phyloP scores from a whole-genome alignment of 2,888 invertebrate species.

The Ceramica pisi region DNA sequence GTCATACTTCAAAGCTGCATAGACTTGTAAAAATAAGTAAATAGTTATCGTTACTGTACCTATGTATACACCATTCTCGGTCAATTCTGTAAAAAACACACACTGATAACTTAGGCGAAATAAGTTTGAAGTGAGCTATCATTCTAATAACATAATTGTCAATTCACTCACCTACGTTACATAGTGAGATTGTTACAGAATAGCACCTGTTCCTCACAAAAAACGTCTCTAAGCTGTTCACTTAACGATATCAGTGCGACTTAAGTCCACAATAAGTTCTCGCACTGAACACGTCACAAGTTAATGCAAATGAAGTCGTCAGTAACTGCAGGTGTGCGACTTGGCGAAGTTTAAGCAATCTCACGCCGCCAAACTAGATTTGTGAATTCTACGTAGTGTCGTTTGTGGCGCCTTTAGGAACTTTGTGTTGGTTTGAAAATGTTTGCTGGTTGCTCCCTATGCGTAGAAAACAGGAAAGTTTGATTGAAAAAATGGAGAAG shows the following conservation, averaged over 20 bases:
- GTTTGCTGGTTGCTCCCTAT: slow-evolving; percentile 7
- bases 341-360: slow-evolving; percentile 65
- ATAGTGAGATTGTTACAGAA: no score
- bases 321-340: slow-evolving; percentile 73
- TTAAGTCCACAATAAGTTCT: slow-evolving; percentile 58
- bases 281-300: slow-evolving; percentile 64
- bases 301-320: slow-evolving; percentile 77
- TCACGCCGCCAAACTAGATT: slow-evolving; percentile 65
- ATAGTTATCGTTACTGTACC: no score
- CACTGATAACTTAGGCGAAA: no score
- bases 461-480: neutral
- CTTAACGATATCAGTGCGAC: slow-evolving; percentile 29
- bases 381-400: slow-evolving; percentile 53
- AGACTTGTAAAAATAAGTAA: slow-evolving; percentile 56
- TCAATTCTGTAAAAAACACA: no score
- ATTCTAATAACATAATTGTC: no score
- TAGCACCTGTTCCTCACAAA: neutral
- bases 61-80: no score
- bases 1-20: no score
- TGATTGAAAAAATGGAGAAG: neutral
- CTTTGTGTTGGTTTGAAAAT: slow-evolving; percentile 47
- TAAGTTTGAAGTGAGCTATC: no score
- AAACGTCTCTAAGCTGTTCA: slow-evolving; percentile 25
- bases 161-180: no score
- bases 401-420: slow-evolving; percentile 54